Conservation (phyloP, 1,140 invertebrate species). For the Planococcus citri region DNA sequence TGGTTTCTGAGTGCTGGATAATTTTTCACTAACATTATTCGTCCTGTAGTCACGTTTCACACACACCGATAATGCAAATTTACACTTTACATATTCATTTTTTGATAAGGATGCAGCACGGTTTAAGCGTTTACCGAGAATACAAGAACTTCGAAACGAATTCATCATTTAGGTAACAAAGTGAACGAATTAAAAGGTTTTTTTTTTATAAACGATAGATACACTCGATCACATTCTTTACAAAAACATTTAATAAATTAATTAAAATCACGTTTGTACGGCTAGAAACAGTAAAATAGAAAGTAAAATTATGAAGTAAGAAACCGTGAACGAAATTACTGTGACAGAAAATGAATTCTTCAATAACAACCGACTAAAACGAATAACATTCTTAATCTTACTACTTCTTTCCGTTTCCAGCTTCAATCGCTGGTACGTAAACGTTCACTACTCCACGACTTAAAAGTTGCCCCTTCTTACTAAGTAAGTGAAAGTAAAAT, state of each 20-base stretch:
- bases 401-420: background rate
- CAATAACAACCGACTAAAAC: background rate
- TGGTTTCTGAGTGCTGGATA: conserved; percentile 41
- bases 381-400: conserved; percentile 17
- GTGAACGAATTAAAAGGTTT: background rate
- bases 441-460: background rate
- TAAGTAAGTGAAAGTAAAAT: conserved; percentile 14
- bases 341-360: conserved; percentile 5
- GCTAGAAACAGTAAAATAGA: conserved; percentile 15
- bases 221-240: conserved; percentile 14
- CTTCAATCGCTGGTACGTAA: background rate
- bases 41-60: background rate
- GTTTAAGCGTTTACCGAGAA: background rate
- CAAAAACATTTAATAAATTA: background rate
- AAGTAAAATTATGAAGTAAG: conserved; percentile 12
- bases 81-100: conserved; percentile 2
- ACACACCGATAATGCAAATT: background rate
- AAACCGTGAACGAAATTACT: conserved; percentile 11
- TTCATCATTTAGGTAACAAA: background rate
- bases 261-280: background rate
- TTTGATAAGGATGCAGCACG: background rate
- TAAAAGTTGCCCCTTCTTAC: conserved; percentile 9
- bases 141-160: background rate
- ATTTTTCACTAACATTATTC: background rate
- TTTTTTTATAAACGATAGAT: background rate